Evolutionary conservation across 2,113 vertebrate genomes (phyloP).

Genomic region (Riparia riparia): DNA sequence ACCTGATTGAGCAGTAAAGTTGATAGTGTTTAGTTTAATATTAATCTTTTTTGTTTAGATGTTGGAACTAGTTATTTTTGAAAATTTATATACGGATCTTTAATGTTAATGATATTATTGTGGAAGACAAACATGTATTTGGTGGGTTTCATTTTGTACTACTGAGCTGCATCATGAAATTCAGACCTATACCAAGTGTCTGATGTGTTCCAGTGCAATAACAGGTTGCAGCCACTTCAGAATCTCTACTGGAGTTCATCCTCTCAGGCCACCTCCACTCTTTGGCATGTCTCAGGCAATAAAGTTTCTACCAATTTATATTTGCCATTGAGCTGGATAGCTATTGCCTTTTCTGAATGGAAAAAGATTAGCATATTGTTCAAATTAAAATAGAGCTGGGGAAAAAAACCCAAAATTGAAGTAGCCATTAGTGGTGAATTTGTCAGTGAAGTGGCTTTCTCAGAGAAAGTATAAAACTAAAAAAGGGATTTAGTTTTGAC

Average conservation of each 20-base stretch:
- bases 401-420: neutral
- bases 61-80: neutral
- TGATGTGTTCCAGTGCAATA: rapidly evolving
- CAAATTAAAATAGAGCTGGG: neutral
- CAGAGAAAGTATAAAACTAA: neutral
- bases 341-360: neutral
- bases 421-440: neutral
- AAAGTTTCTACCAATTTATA: neutral
- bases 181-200: neutral
- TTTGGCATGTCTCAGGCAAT: neutral
- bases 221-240: neutral
- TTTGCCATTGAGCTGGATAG: neutral
- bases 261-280: neutral
- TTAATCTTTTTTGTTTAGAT: neutral
- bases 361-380: neutral
- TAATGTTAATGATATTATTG: neutral
- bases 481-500: neutral
- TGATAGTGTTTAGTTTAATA: neutral
- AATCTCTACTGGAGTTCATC: neutral
- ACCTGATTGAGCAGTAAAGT: neutral
- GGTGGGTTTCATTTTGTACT: neutral
- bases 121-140: neutral
- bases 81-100: neutral
- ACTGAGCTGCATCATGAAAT: neutral
- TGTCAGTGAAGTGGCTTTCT: neutral